Evolutionary conservation across 35 echinoderm and acorn worm species (phyloP), one percentile per base, ranked within the genome.

Genomic region (Stichopus chloronotus): DNA sequence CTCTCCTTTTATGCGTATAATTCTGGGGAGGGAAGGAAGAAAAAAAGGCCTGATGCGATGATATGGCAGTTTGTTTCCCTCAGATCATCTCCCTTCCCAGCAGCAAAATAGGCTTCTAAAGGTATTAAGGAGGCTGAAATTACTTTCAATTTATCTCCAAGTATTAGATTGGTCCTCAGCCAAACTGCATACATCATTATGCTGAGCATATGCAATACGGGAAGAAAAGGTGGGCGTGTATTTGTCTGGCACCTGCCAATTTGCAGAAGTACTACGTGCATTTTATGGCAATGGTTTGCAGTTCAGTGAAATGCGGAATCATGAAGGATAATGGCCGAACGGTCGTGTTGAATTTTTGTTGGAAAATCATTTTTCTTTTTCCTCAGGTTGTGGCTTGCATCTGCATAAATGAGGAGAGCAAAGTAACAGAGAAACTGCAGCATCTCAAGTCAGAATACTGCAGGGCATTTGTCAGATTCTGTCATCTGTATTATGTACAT

Each of bases 111-210:
- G 80, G 53, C 80, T 83, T 83, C 80, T 83, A 83, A 83, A 83
- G 80, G 80, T 52, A 83, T 83, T 83, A 83, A 52, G 53, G 52
- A 83, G 80, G 80, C 80, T 55, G 52, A 83, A 83, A 83, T 83
- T 83, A 52, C 80, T 56, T 83, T 56, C 80, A 83, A 83, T 83
- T 83, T 83, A 83, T 83, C 80, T 83, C 80, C 9, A 56, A 56
- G 55, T 53, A 83, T 83, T 9, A 83, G 80, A 83, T 83, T 83
- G 80, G 80, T 56, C 80, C 80, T 83, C 52, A 13, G 80, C 43
- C 25, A 55, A 83, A 83, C 80, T 55, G 19, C 25, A 83, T 24
- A 83, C 55, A 52, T 83, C 80, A 83, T 83, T 83, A 16, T 83
- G 80, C 55, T 16, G 80, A 52, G 43, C 7, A 55, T 83, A 11